Evolutionary conservation across 1,140 invertebrate species (phyloP), one percentile per base, ranked within the genome.

Genomic region (Trichonephila clavipes): DNA sequence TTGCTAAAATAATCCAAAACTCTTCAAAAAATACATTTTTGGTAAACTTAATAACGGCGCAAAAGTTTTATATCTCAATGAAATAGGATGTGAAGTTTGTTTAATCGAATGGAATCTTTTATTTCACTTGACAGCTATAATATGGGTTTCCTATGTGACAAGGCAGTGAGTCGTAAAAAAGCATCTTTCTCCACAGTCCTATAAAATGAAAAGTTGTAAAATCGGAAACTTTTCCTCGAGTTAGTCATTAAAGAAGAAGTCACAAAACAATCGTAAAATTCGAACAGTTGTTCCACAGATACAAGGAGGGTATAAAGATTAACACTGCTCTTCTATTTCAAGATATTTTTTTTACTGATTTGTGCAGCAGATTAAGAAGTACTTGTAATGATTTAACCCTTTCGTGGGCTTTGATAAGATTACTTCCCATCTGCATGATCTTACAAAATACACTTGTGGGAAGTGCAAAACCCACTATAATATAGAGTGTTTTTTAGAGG

Each of bases 241-340:
- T 24, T 3, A 69, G 24, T 14, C 66, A 8, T 69, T 28, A 69
- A 69, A n/a, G 21, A 0, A n/a, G 66, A 69, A 69, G 24, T 24
- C 66, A 28, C 66, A 69, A 69, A 69, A 69, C 66, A 69, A 69
- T 69, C 66, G 66, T 69, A 69, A 69, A 69, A 69, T 69, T 69
- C 66, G 24, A n/a, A 69, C 66, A 69, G 21, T 69, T 69, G 66
- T 69, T 69, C 66, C 21, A 69, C n/a, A 28, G 10, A 28, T 24
- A 69, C 24, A 24, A 69, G 8, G 0, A 69, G 8, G 0, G 66
- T 24, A 24, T 69, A 10, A 0, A n/a, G n/a, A 12, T 69, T 69
- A 12, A n/a, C 24, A 69, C 28, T 24, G 12, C n/a, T 28, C 21
- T 28, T 10, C 66, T 12, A 14, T 69, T 28, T 14, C n/a, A 1